Percentiles rank a stretch among this genome's conserved stretches.
phyloP scores from a whole-genome alignment of 2,888 invertebrate species.

The Linyphia triangularis region DNA sequence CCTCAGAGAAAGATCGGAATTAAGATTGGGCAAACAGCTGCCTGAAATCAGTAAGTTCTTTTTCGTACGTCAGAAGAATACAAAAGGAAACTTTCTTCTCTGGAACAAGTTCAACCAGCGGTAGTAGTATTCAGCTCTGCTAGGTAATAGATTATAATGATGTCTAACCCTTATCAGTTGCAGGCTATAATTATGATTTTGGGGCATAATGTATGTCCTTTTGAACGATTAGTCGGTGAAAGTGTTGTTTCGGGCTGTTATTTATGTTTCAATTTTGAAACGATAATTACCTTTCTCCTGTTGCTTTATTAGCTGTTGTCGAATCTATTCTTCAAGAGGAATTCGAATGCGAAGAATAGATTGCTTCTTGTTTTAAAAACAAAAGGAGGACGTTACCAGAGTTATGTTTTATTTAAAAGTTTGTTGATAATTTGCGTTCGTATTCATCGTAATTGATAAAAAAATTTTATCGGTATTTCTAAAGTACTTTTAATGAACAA shows the following conservation, averaged over 20 bases:
- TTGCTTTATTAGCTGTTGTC: slow-evolving; percentile 45
- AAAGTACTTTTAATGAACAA: too few species aligned
- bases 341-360: not conserved
- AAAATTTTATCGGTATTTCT: too few species aligned
- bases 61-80: not conserved
- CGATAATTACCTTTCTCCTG: slow-evolving; percentile 31
- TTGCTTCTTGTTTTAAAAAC: not conserved
- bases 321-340: not conserved
- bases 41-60: not conserved
- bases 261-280: slow-evolving; percentile 55
- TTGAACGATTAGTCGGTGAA: slow-evolving; percentile 40
- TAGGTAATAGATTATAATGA: slow-evolving; percentile 65
- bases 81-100: slow-evolving; percentile 1
- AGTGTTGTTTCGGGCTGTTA: slow-evolving; percentile 46
- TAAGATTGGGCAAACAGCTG: slow-evolving; percentile 16
- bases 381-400: not conserved
- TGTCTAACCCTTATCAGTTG: slow-evolving; percentile 59
- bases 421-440: too few species aligned
- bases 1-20: not conserved
- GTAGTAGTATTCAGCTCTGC: slow-evolving; percentile 25
- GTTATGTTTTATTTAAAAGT: not conserved
- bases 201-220: slow-evolving; percentile 47
- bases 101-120: slow-evolving; percentile 35
- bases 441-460: too few species aligned
- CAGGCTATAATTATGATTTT: slow-evolving; percentile 51